Evolutionary conservation across 2,888 invertebrate species (phyloP).

Genomic region (Macrosiphum euphorbiae): DNA sequence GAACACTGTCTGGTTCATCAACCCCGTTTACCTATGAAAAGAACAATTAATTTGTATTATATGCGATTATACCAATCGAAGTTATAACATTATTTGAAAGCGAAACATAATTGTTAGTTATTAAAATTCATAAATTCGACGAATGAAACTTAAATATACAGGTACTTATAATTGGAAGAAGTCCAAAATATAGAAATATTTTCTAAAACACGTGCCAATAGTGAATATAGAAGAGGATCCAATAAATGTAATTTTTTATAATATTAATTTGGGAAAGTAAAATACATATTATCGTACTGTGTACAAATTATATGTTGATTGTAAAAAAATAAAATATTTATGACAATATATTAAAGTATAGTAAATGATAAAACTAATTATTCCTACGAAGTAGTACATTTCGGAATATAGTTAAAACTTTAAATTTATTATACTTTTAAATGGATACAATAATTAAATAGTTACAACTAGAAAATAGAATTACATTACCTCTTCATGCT

Average conservation of each 20-base stretch:
- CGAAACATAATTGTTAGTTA: neutral
- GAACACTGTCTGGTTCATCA: slow-evolving; percentile 77
- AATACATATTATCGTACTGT: neutral
- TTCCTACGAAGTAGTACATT: neutral
- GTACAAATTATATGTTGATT: neutral
- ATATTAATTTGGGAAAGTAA: neutral
- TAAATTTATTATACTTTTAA: neutral
- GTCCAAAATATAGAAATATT: neutral
- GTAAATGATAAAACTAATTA: neutral
- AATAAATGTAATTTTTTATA: neutral
- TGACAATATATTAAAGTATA: neutral
- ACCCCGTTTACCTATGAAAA: slow-evolving; percentile 78
- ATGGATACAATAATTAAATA: neutral
- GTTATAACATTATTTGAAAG: neutral
- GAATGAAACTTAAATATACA: neutral
- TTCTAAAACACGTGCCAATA: slow-evolving; percentile 7
- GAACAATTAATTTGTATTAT: neutral
- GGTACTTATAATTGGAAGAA: neutral
- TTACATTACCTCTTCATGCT: slow-evolving; percentile 80
- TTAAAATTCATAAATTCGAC: neutral
- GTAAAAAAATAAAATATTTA: neutral
- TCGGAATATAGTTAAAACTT: neutral
- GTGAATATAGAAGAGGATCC: neutral
- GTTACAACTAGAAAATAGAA: neutral
- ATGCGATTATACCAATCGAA: neutral